Base-by-base conservation (phyloP, 1,140 invertebrate genomes). In the Cotesia typhae region DNA sequence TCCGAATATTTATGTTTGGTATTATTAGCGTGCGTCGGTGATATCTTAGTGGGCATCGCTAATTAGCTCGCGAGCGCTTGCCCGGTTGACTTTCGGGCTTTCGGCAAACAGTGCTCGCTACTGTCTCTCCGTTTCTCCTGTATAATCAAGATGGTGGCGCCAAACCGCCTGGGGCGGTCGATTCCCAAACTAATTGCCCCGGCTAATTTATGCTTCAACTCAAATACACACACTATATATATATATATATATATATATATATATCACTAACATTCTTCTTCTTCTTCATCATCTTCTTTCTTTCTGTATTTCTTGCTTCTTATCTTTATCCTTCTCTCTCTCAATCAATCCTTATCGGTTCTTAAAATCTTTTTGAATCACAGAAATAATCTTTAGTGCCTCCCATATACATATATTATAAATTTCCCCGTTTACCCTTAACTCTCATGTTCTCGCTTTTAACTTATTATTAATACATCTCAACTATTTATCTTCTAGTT, bases 21-120 rank as follows among this genome's bases (percentile, higher is more conserved):
- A 84, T 85, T 86, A 85, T 86, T 85, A 86, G 84, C 80, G 81
- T 83, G 81, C 74, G 80, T 82, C 75, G 76, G 71, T 80, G 82
- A 84, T 87, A 85, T 87, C 85, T 83, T 80, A 77, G 80, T 85
- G 85, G 82, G 84, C 83, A 87, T 87, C 85, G 82, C 85, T 86
- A 87, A 87, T 87, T 87, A 87, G 85, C 78, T 83, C 77, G 83
- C 84, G 52, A 35, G 71, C 79, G 77, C 80, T 79, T 71, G 28
- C 28, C 28, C 28, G 28, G 28, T 28, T 28, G 28, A 28, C 28
- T 28, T 28, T 28, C 28, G 28, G 77, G 77, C 85, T 86, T 85
- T 87, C 81, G 84, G 84, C 85, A 84, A 84, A 87, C 85, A 86
- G 84, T 82, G 81, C 83, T 83, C 73, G 84, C 84, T 85, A 86